Conservation (phyloP, 1,140 invertebrate genomes). For the Coelopa frigida region DNA sequence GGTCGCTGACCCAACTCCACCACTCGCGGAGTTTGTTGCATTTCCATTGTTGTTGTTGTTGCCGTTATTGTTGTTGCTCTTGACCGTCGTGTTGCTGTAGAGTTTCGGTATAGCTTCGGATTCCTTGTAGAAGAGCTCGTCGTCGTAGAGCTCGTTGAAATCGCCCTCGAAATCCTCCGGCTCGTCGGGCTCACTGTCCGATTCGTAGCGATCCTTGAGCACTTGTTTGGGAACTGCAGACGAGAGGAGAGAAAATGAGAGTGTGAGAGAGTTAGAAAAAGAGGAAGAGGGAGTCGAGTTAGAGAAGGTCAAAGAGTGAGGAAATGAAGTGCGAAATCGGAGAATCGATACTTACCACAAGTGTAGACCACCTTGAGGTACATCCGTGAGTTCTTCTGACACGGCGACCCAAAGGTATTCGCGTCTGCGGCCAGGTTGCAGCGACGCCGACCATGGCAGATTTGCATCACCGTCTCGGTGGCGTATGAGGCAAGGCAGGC, state of each 20-base stretch:
- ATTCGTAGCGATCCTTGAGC: constrained; percentile 69
- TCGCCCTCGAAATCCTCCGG: constrained; percentile 46
- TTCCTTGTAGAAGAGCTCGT: constrained; percentile 44
- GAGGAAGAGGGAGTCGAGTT: too few relatives aligned
- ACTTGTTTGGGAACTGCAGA: constrained; percentile 68
- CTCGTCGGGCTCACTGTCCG: constrained; percentile 65
- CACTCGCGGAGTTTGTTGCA: constrained; percentile 6
- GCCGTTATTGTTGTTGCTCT: constrained; percentile 4
- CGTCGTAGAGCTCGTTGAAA: constrained; percentile 45
- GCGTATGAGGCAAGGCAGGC: constrained; percentile 79
- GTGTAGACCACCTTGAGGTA: constrained; percentile 88
- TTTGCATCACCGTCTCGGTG: constrained; percentile 77
- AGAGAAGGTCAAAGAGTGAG: too few relatives aligned
- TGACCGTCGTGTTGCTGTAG: constrained; percentile 29
- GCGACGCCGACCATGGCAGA: constrained; percentile 77
- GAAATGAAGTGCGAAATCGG: neutral
- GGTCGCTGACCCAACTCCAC: constrained; percentile 1
- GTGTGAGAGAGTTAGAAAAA: too few relatives aligned
- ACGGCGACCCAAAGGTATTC: constrained; percentile 78
- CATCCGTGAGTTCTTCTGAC: constrained; percentile 68
- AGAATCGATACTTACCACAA: constrained; percentile 67
- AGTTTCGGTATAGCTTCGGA: constrained; percentile 43
- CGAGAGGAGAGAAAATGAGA: constrained; percentile 10
- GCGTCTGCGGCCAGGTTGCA: constrained; percentile 75
- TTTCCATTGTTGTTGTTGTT: constrained; percentile 6